phyloP scores from a whole-genome alignment of 37 sponge, comb jelly and placozoan genomes.

The Beroe ovata region DNA sequence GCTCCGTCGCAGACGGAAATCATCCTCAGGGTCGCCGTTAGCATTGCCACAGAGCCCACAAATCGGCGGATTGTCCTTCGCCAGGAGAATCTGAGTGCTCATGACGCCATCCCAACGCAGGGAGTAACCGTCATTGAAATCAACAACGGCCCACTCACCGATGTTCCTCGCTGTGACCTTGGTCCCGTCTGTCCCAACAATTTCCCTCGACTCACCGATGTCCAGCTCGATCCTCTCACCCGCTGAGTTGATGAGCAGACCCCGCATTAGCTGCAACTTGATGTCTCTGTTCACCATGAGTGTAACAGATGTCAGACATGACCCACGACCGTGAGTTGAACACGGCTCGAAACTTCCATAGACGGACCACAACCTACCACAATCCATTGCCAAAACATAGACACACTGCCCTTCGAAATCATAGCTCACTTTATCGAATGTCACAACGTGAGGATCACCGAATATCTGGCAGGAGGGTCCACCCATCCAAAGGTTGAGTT shows the following conservation, averaged over 20 bases:
- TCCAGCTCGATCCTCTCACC: not conserved
- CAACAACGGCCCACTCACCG: conserved; percentile 5
- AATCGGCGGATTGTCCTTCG: not conserved
- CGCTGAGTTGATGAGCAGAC: not conserved
- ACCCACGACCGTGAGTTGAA: conserved; percentile 27
- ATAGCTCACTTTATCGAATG: conserved; percentile 13
- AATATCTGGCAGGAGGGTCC: conserved; percentile 59
- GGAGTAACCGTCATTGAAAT: not conserved
- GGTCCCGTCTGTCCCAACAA: not conserved
- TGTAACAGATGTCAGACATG: conserved; percentile 44
- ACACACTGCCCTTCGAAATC: conserved; percentile 60
- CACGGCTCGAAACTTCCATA: conserved; percentile 53
- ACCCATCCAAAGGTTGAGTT: conserved; percentile 16
- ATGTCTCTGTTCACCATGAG: conserved; percentile 1
- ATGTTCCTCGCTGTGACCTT: not conserved
- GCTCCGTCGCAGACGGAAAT: not conserved
- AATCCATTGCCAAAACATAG: conserved; percentile 56
- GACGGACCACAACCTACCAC: conserved; percentile 9
- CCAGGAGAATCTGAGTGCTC: conserved; percentile 57
- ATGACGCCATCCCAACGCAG: conserved; percentile 47
- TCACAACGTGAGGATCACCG: conserved; percentile 37
- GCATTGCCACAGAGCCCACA: conserved; percentile 53
- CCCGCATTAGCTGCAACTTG: not conserved
- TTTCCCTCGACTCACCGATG: not conserved
- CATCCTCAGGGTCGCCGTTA: conserved; percentile 20